Percentiles rank a stretch among this genome's conserved stretches.
Conservation (phyloP, 2,797 vertebrate genomes). For the Naso thynnoides region DNA sequence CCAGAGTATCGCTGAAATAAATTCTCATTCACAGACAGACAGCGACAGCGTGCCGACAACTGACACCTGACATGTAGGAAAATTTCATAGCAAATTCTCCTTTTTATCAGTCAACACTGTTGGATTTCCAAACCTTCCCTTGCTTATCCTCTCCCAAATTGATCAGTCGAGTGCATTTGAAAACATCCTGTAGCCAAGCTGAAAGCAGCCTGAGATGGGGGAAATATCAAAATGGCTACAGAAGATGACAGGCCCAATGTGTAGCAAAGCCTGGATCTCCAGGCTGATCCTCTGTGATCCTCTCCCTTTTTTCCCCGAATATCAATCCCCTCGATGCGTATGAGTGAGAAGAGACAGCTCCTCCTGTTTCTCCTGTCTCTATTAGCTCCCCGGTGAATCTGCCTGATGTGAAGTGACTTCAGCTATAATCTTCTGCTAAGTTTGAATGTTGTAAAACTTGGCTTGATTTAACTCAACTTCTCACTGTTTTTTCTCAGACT, state of each 20-base stretch:
- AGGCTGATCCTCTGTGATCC: slow-evolving; percentile 87
- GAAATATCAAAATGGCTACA: slow-evolving; percentile 88
- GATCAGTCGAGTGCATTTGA: slow-evolving; percentile 83
- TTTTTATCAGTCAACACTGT: slow-evolving; percentile 44
- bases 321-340: slow-evolving; percentile 81
- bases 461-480: slow-evolving; percentile 72
- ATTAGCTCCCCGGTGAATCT: slow-evolving; percentile 83
- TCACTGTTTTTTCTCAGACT: slow-evolving; percentile 38
- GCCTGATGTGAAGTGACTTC: slow-evolving; percentile 86
- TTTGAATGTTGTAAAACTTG: slow-evolving; percentile 80
- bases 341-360: slow-evolving; percentile 55
- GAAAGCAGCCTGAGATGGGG: slow-evolving; percentile 82
- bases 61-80: slow-evolving; percentile 42
- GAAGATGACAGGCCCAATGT: slow-evolving; percentile 88
- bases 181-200: slow-evolving; percentile 86
- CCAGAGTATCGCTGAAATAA: slow-evolving; percentile 29
- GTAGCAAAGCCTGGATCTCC: slow-evolving; percentile 84
- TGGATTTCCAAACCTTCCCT: slow-evolving; percentile 54
- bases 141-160: slow-evolving; percentile 60
- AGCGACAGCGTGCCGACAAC: slow-evolving; percentile 35
- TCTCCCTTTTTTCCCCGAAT: slow-evolving; percentile 83
- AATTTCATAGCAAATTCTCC: slow-evolving; percentile 45
- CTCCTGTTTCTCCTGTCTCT: slow-evolving; percentile 65
- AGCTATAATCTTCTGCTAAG: slow-evolving; percentile 85
- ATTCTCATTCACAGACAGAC: slow-evolving; percentile 32